These are phyloP conservation scores for Stenotaenia linearis DNA, from an alignment of 2,888 invertebrate genomes.

Conservation along the genomic window DNA sequence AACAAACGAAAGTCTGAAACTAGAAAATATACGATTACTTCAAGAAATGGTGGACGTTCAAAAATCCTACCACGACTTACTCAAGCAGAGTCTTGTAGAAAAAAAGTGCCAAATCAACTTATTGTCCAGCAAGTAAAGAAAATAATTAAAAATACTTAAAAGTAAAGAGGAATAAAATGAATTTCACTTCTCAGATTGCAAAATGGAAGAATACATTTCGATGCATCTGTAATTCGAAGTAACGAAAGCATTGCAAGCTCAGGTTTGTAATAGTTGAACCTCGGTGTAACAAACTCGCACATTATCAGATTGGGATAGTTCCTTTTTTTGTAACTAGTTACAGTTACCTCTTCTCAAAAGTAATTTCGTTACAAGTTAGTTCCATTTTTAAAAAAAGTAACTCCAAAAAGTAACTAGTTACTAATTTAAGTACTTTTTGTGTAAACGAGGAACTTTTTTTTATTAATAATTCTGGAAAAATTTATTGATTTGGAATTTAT, in stretches of 20 bases:
- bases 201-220: neutral
- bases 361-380: too few species aligned
- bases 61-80: constrained; percentile 63
- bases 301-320: neutral
- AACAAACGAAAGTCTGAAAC: constrained; percentile 27
- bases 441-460: too few species aligned
- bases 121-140: constrained; percentile 45
- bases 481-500: too few species aligned
- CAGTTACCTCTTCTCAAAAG: too few species aligned
- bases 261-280: neutral
- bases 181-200: neutral
- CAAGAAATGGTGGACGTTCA: constrained; percentile 72
- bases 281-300: too few species aligned
- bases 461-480: too few species aligned
- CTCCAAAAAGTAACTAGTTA: too few species aligned
- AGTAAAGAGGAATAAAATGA: neutral
- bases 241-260: neutral
- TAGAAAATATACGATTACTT: constrained; percentile 54
- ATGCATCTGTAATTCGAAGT: neutral
- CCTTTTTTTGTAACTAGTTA: neutral
- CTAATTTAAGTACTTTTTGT: too few species aligned
- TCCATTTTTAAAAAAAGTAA: too few species aligned
- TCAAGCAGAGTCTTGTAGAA: constrained; percentile 65
- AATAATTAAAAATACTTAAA: too few species aligned
- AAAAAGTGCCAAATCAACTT: constrained; percentile 60